Evolutionary conservation across 2,797 vertebrate species (phyloP).

Genomic region (Danio choprae): DNA sequence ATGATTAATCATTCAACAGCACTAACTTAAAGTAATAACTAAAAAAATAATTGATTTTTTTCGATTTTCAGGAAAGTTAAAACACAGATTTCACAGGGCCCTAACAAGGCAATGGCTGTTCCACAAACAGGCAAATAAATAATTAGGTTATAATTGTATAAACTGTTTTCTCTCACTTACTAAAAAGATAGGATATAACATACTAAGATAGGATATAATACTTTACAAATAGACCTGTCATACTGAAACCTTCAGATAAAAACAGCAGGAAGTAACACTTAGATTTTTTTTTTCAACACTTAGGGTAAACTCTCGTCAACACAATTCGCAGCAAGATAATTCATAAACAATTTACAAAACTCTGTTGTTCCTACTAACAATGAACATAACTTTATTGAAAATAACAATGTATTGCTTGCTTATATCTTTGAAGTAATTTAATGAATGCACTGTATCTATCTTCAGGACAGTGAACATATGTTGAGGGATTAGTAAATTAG

Average conservation of each 20-base stretch:
- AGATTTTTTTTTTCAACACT: background rate
- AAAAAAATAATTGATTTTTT: too few species aligned
- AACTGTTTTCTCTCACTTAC: too few species aligned
- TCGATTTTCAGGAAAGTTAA: too few species aligned
- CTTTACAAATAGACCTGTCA: slow-evolving; percentile 7
- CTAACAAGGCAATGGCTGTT: background rate
- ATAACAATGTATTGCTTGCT: too few species aligned
- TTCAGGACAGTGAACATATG: slow-evolving; percentile 34
- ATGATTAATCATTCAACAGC: too few species aligned
- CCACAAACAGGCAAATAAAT: background rate
- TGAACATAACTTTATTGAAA: too few species aligned
- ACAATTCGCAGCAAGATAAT: background rate
- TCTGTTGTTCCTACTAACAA: too few species aligned
- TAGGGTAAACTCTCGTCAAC: background rate
- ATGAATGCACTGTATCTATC: background rate
- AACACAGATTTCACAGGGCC: too few species aligned
- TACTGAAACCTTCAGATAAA: background rate
- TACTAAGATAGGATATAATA: too few species aligned
- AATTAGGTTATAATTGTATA: background rate
- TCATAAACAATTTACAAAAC: too few species aligned
- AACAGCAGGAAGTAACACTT: background rate
- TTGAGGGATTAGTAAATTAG: slow-evolving; percentile 33
- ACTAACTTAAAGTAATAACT: too few species aligned
- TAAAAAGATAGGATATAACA: background rate
- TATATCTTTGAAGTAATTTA: slow-evolving; percentile 13